These are phyloP conservation scores for Anableps anableps DNA, from an alignment of 2,797 vertebrate genomes.

Conservation along the genomic window DNA sequence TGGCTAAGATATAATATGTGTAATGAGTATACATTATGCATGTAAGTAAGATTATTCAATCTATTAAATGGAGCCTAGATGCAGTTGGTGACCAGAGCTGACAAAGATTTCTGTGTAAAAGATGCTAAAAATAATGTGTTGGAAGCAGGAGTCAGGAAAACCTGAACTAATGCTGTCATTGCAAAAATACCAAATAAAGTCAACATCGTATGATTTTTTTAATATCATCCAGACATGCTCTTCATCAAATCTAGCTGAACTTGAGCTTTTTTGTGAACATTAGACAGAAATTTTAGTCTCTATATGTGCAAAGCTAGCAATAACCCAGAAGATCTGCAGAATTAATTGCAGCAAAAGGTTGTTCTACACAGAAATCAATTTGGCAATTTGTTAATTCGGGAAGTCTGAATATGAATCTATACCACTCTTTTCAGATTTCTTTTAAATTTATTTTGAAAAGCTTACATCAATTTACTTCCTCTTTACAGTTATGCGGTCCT, in stretches of 20 bases:
- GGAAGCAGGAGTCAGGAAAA: not conserved
- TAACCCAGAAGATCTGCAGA: not conserved
- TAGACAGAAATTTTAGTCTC: not conserved
- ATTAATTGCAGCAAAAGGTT: not conserved
- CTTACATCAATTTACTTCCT: not conserved
- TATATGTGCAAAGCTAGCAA: not conserved
- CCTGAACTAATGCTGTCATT: not conserved
- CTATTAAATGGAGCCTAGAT: not conserved
- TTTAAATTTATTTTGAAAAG: not conserved
- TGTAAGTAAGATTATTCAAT: too few species aligned
- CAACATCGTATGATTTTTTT: not conserved
- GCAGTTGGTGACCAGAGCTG: not conserved
- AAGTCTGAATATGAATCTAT: not conserved
- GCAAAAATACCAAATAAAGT: not conserved
- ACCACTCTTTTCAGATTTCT: not conserved
- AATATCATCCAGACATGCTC: not conserved
- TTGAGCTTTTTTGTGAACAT: not conserved
- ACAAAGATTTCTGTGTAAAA: not conserved
- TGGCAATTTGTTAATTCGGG: not conserved
- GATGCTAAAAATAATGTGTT: not conserved
- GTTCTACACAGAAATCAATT: not conserved
- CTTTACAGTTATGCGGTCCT: not conserved
- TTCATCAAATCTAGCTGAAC: not conserved
- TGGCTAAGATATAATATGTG: too few species aligned
- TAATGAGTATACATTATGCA: too few species aligned